These are phyloP conservation scores for Panthera uncia DNA, from an alignment of 2,113 vertebrate genomes.

Conservation along the genomic window DNA sequence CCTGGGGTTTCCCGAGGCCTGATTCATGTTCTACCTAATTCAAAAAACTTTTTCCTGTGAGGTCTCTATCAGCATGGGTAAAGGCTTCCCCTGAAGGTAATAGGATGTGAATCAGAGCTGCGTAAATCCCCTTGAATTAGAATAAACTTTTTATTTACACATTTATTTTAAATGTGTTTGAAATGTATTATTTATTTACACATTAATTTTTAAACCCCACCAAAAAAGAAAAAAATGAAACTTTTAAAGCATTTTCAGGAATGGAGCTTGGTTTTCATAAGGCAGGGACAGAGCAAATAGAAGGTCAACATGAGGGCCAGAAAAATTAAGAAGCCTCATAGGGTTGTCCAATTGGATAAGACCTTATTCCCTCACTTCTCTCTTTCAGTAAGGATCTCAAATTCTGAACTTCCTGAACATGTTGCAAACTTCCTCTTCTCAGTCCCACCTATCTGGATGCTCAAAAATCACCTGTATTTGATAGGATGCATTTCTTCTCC, in stretches of 20 bases:
- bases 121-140: slow-evolving; percentile 49
- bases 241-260: slow-evolving; percentile 24
- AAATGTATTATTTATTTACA: neutral
- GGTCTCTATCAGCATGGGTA: neutral
- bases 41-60: slow-evolving; percentile 45
- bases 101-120: slow-evolving; percentile 73
- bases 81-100: slow-evolving; percentile 17
- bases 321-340: neutral
- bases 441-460: neutral
- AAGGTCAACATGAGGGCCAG: neutral
- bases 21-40: slow-evolving; percentile 69
- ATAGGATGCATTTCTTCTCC: neutral
- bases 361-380: neutral
- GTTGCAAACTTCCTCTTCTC: neutral
- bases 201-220: slow-evolving; percentile 28
- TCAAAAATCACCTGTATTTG: neutral
- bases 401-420: neutral
- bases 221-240: neutral
- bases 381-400: neutral
- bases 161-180: neutral
- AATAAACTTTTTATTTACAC: slow-evolving; percentile 55
- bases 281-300: neutral
- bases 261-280: neutral
- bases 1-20: slow-evolving; percentile 63
- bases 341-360: neutral